Percentiles rank a stretch among this genome's conserved stretches.
These are phyloP conservation scores for Dasysyrphus albostriatus DNA, from an alignment of 2,888 invertebrate species.

Conservation along the genomic window DNA sequence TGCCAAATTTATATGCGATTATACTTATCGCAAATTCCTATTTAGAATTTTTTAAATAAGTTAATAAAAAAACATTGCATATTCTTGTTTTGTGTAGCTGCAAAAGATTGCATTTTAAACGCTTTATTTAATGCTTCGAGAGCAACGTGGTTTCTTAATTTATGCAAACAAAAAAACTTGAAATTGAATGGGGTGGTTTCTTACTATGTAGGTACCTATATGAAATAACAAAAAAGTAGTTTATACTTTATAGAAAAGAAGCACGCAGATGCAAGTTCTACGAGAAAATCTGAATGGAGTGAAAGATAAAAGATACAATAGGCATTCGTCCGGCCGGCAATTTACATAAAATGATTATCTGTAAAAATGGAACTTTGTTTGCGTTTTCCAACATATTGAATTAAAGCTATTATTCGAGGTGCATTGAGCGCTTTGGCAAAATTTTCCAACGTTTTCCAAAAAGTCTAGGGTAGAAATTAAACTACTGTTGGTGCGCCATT, in stretches of 20 bases:
- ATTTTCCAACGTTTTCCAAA: too few species aligned
- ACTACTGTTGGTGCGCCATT: too few species aligned
- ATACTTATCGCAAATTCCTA: constrained; percentile 3
- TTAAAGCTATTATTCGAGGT: too few species aligned
- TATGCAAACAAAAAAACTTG: background rate
- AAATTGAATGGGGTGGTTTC: background rate
- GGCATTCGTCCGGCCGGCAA: background rate
- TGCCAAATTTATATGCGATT: constrained; percentile 23
- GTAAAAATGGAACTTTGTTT: too few species aligned
- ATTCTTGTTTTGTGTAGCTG: background rate
- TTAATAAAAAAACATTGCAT: background rate
- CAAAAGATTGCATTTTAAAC: too few species aligned
- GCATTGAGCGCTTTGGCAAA: too few species aligned
- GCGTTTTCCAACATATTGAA: too few species aligned
- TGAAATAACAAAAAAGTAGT: background rate
- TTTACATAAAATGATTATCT: background rate
- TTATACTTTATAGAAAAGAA: background rate
- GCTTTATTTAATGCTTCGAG: background rate
- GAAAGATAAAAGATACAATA: background rate
- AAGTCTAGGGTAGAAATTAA: too few species aligned
- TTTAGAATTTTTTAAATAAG: background rate
- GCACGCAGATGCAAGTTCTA: background rate
- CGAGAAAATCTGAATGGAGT: background rate
- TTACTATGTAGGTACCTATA: background rate
- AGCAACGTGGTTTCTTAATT: constrained; percentile 11